A percentile compares a stretch with the other conserved stretches of the same genome.
phyloP scores from a whole-genome alignment of 2,113 vertebrate species.

The Orycteropus afer region DNA sequence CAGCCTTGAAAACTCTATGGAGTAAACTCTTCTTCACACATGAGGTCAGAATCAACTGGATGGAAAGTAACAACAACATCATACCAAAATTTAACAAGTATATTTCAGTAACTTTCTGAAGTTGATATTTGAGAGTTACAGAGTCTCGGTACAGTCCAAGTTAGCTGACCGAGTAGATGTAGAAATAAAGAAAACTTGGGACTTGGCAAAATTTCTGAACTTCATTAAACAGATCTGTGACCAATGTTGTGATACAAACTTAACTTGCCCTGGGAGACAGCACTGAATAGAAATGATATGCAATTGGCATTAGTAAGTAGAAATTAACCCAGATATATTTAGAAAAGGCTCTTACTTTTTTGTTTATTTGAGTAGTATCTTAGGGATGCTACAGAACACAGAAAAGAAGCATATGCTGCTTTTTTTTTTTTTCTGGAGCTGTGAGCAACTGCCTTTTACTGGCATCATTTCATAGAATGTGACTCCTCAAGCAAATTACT shows the following conservation, averaged over 20 bases:
- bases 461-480: not conserved
- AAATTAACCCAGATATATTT: not conserved
- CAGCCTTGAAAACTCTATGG: too few relatives aligned
- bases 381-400: not conserved
- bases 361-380: not conserved
- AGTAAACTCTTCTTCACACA: too few relatives aligned
- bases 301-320: not conserved
- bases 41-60: too few relatives aligned
- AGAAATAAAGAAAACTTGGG: not conserved
- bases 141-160: not conserved
- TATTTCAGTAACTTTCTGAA: slow-evolving; percentile 23
- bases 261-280: not conserved
- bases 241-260: not conserved
- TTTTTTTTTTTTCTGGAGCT: not conserved
- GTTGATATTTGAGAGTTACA: not conserved
- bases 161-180: not conserved
- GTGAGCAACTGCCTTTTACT: not conserved
- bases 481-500: not conserved
- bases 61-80: too few relatives aligned
- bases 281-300: not conserved
- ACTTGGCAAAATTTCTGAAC: not conserved
- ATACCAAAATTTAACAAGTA: not conserved
- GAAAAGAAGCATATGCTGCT: not conserved
- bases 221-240: not conserved
- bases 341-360: not conserved